A percentile compares a stretch with the other conserved stretches of the same genome.
Evolutionary conservation across 2,888 invertebrate species (phyloP).

Genomic region (Meghimatium bilineatum): DNA sequence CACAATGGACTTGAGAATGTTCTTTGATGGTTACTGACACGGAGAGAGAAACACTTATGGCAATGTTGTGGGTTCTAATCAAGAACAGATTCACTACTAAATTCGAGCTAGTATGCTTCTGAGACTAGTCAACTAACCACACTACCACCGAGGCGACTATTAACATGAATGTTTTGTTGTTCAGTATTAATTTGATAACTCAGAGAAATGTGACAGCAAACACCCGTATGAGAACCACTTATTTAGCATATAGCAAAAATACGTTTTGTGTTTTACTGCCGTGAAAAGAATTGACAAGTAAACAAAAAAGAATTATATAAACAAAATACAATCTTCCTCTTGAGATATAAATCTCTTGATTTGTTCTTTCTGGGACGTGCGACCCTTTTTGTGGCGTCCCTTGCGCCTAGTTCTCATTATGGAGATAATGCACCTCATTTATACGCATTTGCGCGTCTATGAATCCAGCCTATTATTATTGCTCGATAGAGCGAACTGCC

Average conservation of each 20-base stretch:
- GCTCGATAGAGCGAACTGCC: neutral
- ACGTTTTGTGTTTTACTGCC: neutral
- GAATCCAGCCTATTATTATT: neutral
- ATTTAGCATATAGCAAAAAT: neutral
- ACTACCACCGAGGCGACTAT: too few species aligned
- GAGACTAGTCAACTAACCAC: too few species aligned
- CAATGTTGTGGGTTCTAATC: too few species aligned
- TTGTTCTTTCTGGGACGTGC: neutral
- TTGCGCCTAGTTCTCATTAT: neutral
- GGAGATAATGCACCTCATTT: neutral
- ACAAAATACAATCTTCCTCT: neutral
- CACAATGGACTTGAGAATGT: too few species aligned
- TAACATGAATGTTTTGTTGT: too few species aligned
- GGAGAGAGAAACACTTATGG: too few species aligned
- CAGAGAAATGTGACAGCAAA: too few species aligned
- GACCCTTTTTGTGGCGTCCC: neutral
- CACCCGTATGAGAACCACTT: too few species aligned
- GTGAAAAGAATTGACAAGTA: neutral
- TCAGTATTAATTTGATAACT: too few species aligned
- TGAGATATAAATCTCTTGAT: neutral
- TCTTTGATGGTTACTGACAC: too few species aligned
- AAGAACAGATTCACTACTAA: too few species aligned
- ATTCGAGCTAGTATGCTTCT: too few species aligned
- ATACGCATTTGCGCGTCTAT: neutral
- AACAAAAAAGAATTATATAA: neutral